Evolutionary conservation across 2,888 invertebrate species (phyloP).

Genomic region (Hanleya hanleyi): DNA sequence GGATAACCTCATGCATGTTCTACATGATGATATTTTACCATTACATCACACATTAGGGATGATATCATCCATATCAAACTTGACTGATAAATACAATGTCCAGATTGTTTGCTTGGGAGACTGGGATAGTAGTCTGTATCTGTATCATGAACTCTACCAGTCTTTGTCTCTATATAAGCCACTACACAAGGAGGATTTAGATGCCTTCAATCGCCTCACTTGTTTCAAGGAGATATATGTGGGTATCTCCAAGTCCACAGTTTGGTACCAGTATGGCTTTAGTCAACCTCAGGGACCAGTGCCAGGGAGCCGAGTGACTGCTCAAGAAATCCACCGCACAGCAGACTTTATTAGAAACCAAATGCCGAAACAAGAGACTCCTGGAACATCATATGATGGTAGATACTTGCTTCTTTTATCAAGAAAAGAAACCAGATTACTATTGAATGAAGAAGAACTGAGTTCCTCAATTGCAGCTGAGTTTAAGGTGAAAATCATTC

Average conservation of each 20-base stretch:
- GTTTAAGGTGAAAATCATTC: constrained; percentile 56
- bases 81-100: constrained; percentile 34
- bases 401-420: constrained; percentile 63
- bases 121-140: constrained; percentile 57
- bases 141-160: constrained; percentile 69
- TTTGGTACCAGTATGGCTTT: constrained; percentile 77
- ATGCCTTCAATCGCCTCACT: constrained; percentile 39
- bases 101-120: constrained; percentile 69
- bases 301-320: constrained; percentile 41
- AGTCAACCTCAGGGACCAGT: constrained; percentile 73
- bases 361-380: constrained; percentile 22
- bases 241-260: constrained; percentile 71
- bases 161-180: constrained; percentile 61
- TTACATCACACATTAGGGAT: constrained; percentile 69
- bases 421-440: constrained; percentile 72
- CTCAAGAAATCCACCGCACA: constrained; percentile 41
- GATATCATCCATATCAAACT: constrained; percentile 20
- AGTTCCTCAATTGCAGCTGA: constrained; percentile 54
- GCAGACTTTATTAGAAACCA: constrained; percentile 38
- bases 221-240: constrained; percentile 72
- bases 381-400: constrained; percentile 6
- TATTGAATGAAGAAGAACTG: constrained; percentile 74
- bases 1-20: constrained; percentile 76
- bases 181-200: constrained; percentile 44
- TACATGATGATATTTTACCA: constrained; percentile 76